Percentiles rank a stretch among this genome's conserved stretches.
Evolutionary conservation across 2,888 invertebrate genomes (phyloP).

Genomic region (Masnerella sp.): DNA sequence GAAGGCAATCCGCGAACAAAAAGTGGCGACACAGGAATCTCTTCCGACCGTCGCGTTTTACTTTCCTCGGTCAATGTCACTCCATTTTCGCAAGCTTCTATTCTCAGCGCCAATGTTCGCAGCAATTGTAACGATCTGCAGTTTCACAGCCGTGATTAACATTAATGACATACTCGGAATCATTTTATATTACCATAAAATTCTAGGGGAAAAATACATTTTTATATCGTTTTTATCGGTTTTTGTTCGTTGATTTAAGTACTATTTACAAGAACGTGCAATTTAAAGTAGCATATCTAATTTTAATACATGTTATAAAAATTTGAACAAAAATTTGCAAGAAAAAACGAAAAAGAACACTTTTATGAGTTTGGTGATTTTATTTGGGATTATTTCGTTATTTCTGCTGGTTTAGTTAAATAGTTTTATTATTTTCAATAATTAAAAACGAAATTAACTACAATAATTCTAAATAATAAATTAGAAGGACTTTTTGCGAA

Average conservation of each 20-base stretch:
- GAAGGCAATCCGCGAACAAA: constrained; percentile 22
- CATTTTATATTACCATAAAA: constrained; percentile 20
- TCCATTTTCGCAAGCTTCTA: constrained; percentile 54
- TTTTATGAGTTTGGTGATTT: too few species aligned
- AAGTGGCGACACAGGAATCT: constrained; percentile 38
- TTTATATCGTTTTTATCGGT: not conserved
- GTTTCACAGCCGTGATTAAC: constrained; percentile 16
- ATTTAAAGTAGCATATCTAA: too few species aligned
- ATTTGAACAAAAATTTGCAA: too few species aligned
- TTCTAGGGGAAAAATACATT: not conserved
- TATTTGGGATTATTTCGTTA: too few species aligned
- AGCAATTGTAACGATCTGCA: constrained; percentile 23
- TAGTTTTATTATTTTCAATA: too few species aligned
- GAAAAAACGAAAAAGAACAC: too few species aligned
- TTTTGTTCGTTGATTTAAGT: too few species aligned
- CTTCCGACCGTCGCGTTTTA: constrained; percentile 63
- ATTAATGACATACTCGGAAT: constrained; percentile 3
- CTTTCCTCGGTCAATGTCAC: constrained; percentile 69
- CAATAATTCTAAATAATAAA: too few species aligned
- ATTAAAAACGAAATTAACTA: too few species aligned
- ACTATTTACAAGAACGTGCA: not conserved
- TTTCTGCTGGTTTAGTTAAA: too few species aligned
- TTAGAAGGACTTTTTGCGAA: too few species aligned
- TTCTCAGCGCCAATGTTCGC: not conserved
- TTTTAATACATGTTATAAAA: too few species aligned